These are phyloP conservation scores for Sebastes steindachneri DNA, from an alignment of 2,797 vertebrate genomes.

Conservation along the genomic window DNA sequence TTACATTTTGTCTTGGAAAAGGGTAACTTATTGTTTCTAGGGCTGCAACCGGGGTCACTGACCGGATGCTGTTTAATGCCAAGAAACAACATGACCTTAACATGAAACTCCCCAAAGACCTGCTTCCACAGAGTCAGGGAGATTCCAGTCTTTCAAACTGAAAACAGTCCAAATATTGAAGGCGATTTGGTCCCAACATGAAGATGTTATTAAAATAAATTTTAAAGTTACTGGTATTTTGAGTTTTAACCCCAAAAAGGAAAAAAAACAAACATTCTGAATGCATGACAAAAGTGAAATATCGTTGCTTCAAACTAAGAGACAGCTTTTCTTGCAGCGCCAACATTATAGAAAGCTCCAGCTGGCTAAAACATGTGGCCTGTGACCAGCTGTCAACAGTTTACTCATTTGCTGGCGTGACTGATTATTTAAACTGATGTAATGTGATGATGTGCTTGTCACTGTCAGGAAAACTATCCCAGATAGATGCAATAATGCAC, in stretches of 20 bases:
- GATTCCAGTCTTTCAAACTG: constrained; percentile 25
- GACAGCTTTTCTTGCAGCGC: constrained; percentile 7
- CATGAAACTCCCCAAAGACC: constrained; percentile 33
- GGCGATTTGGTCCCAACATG: background rate
- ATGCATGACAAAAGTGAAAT: background rate
- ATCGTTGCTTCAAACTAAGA: background rate
- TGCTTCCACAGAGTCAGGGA: background rate
- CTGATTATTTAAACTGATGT: constrained; percentile 36
- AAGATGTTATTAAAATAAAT: background rate
- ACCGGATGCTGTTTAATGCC: constrained; percentile 32
- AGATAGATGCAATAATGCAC: constrained; percentile 5
- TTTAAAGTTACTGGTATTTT: background rate
- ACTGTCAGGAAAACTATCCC: constrained; percentile 1
- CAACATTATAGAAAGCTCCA: constrained; percentile 27
- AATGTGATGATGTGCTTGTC: constrained; percentile 19
- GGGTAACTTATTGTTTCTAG: background rate
- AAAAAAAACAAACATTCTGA: background rate
- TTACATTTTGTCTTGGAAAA: constrained; percentile 7
- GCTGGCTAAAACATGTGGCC: constrained; percentile 45
- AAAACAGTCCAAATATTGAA: constrained; percentile 7
- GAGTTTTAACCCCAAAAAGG: background rate
- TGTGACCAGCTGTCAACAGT: constrained; percentile 39
- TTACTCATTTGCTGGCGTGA: constrained; percentile 30
- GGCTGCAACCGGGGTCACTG: background rate
- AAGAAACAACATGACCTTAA: constrained; percentile 21